phyloP scores from a whole-genome alignment of 2,797 vertebrate species.

The Pangasius krempfi region DNA sequence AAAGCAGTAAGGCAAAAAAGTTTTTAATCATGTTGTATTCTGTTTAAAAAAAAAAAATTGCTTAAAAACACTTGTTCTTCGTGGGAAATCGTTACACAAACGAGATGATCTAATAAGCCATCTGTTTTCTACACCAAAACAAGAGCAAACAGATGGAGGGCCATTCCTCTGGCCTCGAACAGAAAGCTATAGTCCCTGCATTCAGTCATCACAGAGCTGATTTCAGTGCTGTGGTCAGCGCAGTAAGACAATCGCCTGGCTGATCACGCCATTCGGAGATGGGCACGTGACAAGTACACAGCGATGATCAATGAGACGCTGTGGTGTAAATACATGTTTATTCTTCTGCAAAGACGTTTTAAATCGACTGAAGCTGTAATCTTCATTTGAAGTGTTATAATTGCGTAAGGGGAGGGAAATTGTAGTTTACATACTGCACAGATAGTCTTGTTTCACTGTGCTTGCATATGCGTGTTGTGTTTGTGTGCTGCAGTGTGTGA shows the following conservation, averaged over 20 bases:
- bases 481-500: conserved; percentile 19
- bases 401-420: background rate
- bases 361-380: background rate
- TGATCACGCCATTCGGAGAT: too few relatives aligned
- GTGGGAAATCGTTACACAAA: background rate
- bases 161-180: conserved; percentile 1
- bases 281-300: background rate
- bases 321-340: background rate
- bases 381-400: background rate
- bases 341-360: background rate
- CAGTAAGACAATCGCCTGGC: background rate
- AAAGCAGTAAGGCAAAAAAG: background rate
- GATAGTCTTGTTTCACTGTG: background rate
- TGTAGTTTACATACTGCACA: background rate
- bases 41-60: background rate
- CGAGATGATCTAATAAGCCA: conserved; percentile 20
- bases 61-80: background rate
- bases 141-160: conserved; percentile 26
- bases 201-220: conserved; percentile 2
- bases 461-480: background rate
- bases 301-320: background rate
- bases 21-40: background rate
- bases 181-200: conserved; percentile 12
- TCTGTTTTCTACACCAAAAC: conserved; percentile 19
- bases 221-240: background rate